Evolutionary conservation across 1,140 invertebrate species (phyloP).

Genomic region (Bemisia tabaci): DNA sequence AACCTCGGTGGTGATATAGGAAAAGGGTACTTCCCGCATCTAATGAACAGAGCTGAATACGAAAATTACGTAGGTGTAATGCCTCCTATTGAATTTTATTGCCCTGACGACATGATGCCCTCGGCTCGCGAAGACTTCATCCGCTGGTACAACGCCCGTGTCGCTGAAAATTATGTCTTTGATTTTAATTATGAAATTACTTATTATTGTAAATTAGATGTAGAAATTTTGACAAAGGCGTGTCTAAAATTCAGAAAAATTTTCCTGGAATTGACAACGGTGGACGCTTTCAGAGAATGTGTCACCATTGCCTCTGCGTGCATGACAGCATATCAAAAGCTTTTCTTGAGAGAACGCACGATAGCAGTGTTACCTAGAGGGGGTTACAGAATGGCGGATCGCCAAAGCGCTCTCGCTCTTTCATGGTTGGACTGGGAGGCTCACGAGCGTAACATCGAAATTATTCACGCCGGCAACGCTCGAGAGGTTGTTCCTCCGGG

Average conservation of each 20-base stretch:
- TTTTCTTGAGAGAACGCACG: slow-evolving; percentile 8
- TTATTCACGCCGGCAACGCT: slow-evolving; percentile 9
- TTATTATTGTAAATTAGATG: slow-evolving; percentile 20
- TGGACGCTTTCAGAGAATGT: slow-evolving; percentile 12
- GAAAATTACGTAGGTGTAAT: slow-evolving; percentile 18
- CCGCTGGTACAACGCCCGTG: slow-evolving; percentile 17
- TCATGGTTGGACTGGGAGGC: slow-evolving; percentile 8
- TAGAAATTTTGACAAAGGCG: slow-evolving; percentile 22
- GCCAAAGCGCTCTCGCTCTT: slow-evolving; percentile 6
- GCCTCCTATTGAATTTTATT: slow-evolving; percentile 15
- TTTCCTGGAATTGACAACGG: slow-evolving; percentile 1
- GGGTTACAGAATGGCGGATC: slow-evolving; percentile 9
- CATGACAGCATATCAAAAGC: slow-evolving; percentile 4
- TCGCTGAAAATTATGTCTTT: slow-evolving; percentile 14
- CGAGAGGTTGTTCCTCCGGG: slow-evolving; percentile 2
- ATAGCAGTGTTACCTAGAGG: slow-evolving; percentile 9
- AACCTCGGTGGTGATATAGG: slow-evolving; percentile 12
- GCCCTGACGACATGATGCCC: slow-evolving; percentile 13
- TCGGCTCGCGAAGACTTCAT: slow-evolving; percentile 12
- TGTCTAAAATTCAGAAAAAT: slow-evolving; percentile 24
- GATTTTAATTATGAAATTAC: slow-evolving; percentile 18
- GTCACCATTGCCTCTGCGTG: slow-evolving; percentile 14
- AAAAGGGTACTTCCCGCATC: slow-evolving; percentile 22
- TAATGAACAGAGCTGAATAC: slow-evolving; percentile 19
- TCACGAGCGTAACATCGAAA: slow-evolving; percentile 1